Evolutionary conservation across 2,113 vertebrate genomes (phyloP).

Genomic region (Phrynosoma platyrhinos): DNA sequence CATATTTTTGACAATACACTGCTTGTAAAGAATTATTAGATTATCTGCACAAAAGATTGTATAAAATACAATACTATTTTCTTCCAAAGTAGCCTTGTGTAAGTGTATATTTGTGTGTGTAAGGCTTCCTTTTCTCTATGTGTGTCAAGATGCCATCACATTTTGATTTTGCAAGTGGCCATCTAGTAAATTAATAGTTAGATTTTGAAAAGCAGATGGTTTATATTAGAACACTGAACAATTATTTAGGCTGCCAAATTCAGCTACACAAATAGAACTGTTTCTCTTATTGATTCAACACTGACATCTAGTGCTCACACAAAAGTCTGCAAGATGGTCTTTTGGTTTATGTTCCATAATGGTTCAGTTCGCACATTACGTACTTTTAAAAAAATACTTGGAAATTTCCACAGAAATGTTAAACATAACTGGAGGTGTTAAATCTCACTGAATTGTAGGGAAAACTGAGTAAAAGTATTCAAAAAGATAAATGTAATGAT

Average conservation of each 20-base stretch:
- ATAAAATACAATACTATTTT: constrained; percentile 66
- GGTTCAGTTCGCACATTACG: background rate
- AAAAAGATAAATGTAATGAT: background rate
- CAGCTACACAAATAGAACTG: background rate
- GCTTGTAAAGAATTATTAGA: constrained; percentile 48
- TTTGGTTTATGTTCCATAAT: background rate
- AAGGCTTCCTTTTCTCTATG: constrained; percentile 12
- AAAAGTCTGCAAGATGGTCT: background rate
- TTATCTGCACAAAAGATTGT: constrained; percentile 49
- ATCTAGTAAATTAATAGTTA: background rate
- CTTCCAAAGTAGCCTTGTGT: constrained; percentile 58
- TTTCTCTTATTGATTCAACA: constrained; percentile 27
- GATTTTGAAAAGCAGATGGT: background rate
- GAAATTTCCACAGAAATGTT: too few relatives aligned
- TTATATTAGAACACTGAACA: background rate
- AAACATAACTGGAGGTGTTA: background rate
- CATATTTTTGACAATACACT: constrained; percentile 33
- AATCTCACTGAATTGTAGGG: background rate
- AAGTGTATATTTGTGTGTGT: background rate
- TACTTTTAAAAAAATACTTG: background rate
- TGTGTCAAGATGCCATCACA: background rate
- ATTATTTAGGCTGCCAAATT: fast-evolving
- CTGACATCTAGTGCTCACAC: constrained; percentile 59
- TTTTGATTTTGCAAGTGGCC: background rate
- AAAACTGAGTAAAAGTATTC: background rate